These are phyloP conservation scores for Acleris cristana DNA, from an alignment of 2,888 invertebrate species.

Conservation along the genomic window DNA sequence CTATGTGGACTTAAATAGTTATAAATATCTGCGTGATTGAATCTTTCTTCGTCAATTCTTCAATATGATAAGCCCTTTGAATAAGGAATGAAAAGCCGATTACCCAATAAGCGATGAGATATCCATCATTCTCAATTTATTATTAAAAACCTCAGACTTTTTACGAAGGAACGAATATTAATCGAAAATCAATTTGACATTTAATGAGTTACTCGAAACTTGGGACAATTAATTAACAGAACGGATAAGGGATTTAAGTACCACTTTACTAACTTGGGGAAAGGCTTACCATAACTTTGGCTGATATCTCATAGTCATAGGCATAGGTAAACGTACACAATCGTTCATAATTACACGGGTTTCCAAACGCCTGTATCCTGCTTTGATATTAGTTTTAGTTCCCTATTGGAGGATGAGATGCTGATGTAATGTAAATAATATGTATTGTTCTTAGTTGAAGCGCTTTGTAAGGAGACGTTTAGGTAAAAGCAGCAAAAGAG, in stretches of 20 bases:
- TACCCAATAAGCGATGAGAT: neutral
- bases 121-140: neutral
- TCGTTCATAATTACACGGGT: conserved; percentile 11
- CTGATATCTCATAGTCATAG: conserved; percentile 8
- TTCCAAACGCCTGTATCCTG: conserved; percentile 3
- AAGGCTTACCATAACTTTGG: conserved; percentile 5
- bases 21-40: no score
- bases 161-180: neutral
- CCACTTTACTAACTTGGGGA: conserved; percentile 9
- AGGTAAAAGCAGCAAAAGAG: no score
- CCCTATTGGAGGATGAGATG: no score
- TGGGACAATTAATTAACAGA: conserved; percentile 5
- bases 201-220: no score
- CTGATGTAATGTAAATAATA: no score
- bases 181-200: neutral
- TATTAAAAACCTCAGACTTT: neutral
- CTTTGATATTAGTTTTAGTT: neutral
- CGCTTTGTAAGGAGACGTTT: no score
- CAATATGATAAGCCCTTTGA: no score
- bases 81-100: no score
- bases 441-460: no score
- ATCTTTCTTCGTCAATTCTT: no score
- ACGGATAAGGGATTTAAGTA: neutral
- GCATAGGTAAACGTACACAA: neutral
- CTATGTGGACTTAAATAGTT: no score